Conservation (phyloP, 92 coral and sea anemone genomes). For the Phenganax stokvisi region DNA sequence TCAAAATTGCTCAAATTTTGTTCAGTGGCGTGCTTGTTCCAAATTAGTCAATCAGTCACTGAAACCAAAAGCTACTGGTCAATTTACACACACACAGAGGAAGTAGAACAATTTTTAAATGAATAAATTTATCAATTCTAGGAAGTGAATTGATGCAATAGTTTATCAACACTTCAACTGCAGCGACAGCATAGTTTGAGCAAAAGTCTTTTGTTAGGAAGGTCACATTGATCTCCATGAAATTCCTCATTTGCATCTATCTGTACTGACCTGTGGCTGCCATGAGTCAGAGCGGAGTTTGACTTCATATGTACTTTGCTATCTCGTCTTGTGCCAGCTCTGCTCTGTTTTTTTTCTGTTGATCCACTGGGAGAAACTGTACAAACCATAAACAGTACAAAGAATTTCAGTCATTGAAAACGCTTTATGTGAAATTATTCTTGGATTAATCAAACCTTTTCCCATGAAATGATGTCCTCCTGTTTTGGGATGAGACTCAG, state of each 20-base stretch:
- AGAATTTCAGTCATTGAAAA: too few relatives aligned
- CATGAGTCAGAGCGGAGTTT: not conserved
- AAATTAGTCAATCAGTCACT: too few relatives aligned
- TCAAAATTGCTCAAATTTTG: too few relatives aligned
- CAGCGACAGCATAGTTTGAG: too few relatives aligned
- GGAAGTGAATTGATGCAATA: not conserved
- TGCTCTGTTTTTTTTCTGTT: slow-evolving; percentile 68
- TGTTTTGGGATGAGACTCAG: not conserved
- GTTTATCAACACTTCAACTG: too few relatives aligned
- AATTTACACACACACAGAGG: not conserved
- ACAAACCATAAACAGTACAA: too few relatives aligned
- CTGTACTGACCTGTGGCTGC: not conserved
- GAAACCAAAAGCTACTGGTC: too few relatives aligned
- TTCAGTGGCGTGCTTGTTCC: too few relatives aligned
- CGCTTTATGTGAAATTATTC: too few relatives aligned
- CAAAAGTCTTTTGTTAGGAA: too few relatives aligned
- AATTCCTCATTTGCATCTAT: not conserved
- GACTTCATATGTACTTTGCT: slow-evolving; percentile 58
- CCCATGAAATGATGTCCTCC: not conserved
- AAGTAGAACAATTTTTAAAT: not conserved
- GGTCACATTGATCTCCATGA: not conserved
- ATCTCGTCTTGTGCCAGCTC: slow-evolving; percentile 59
- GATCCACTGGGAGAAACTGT: slow-evolving; percentile 34
- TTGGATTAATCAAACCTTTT: not conserved
- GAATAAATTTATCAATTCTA: too few relatives aligned